Evolutionary conservation across 1,140 invertebrate genomes (phyloP), one percentile per base, ranked within the genome.

Genomic region (Goniozus legneri): DNA sequence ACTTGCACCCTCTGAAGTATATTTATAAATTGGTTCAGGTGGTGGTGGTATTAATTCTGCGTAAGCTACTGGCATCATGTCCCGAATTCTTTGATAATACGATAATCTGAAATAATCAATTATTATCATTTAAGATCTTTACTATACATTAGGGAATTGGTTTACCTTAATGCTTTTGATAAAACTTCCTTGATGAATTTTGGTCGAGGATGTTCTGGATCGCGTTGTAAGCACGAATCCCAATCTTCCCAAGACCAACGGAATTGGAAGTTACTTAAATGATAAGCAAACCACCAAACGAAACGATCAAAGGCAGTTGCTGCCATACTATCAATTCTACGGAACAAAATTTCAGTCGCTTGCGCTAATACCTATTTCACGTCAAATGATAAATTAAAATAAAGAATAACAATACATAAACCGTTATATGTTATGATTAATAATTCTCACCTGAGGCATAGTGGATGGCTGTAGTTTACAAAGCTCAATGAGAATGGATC

Each of bases 251-350:
- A 99, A 2, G 90, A 94, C 96, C 97, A 99, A 40, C 93, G 85
- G 65, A 97, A 98, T 74, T 98, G 95, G 66, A 99, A 99, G 77
- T 99, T 99, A 67, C 95, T 98, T 71, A 99, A 80, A 78, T 99
- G 97, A 68, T 98, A 99, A 0, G 92, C 85, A 78, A 99, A 99
- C 97, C 97, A 99, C 65, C 85, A 89, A 2, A 92, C 89, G 75
- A 99, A 97, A 38, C 95, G 87, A 71, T 99, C 95, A 75, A 99
- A 94, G 69, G 95, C 95, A 3, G 91, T 85, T 2, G 92, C 86
- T 67, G 98, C 97, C 96, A 99, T 98, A 8, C 88, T 87, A 65
- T 98, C 95, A 65, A 98, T 88, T 56, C 96, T 81, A 71, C 95
- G 87, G 69, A 96, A 99, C 15, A 99, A 72, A 60, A 99, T 89